These are phyloP conservation scores for Dolichallabes microphthalmus DNA, from an alignment of 2,113 vertebrate genomes.

Conservation along the genomic window DNA sequence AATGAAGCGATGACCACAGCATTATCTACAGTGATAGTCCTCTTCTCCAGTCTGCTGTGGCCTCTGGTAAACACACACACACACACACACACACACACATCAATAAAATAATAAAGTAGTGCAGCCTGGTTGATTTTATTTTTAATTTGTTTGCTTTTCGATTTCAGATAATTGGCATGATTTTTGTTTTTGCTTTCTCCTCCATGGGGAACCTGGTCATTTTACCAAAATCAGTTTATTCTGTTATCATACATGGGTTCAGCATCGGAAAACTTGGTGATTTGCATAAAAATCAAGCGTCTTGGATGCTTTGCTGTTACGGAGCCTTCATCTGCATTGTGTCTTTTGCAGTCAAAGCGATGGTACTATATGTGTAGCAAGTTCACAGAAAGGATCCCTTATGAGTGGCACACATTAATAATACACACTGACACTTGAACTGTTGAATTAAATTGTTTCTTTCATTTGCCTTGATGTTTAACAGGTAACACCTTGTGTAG, in stretches of 20 bases:
- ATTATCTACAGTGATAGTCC: slow-evolving; percentile 34
- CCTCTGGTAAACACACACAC: slow-evolving; percentile 62
- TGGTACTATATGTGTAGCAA: slow-evolving; percentile 62
- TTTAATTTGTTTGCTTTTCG: not conserved
- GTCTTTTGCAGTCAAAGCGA: slow-evolving; percentile 53
- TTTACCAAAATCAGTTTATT: slow-evolving; percentile 45
- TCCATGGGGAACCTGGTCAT: slow-evolving; percentile 57
- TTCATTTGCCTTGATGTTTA: slow-evolving; percentile 18
- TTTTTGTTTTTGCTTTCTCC: slow-evolving; percentile 59
- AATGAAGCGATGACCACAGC: slow-evolving; percentile 45
- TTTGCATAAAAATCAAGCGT: not conserved
- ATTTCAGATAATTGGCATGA: slow-evolving; percentile 64
- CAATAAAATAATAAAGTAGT: not conserved
- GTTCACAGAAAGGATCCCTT: not conserved
- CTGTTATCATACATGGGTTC: slow-evolving; percentile 38
- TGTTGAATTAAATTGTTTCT: not conserved
- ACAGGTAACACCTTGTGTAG: slow-evolving; percentile 54
- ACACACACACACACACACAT: not conserved
- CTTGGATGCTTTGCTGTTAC: slow-evolving; percentile 30
- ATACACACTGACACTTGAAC: not conserved
- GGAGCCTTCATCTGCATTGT: slow-evolving; percentile 46
- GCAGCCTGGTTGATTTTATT: not conserved
- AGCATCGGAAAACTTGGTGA: slow-evolving; percentile 25
- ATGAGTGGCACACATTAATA: not conserved
- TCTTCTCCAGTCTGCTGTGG: slow-evolving; percentile 53